Evolutionary conservation across 35 echinoderm and acorn worm species (phyloP), one percentile per base, ranked within the genome.

Genomic region (Anneissia japonica): DNA sequence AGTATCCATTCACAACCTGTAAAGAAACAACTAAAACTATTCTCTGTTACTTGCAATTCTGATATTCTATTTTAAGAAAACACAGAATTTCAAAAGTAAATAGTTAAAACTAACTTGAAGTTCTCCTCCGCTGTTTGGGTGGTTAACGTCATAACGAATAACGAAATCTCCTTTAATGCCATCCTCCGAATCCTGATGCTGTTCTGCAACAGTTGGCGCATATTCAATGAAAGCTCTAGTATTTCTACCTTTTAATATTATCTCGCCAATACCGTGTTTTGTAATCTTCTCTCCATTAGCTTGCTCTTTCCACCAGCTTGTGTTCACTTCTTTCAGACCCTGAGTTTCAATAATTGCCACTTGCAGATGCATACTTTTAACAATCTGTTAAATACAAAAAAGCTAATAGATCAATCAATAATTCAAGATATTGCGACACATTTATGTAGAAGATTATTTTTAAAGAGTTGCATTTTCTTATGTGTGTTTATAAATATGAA

Each of bases 41-140:
- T n/a, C n/a, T n/a, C n/a, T n/a, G n/a, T n/a, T n/a, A n/a, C n/a
- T n/a, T n/a, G n/a, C n/a, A n/a, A n/a, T n/a, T n/a, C n/a, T n/a
- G n/a, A n/a, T n/a, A n/a, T n/a, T n/a, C n/a, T n/a, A n/a, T n/a
- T n/a, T n/a, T n/a, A n/a, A n/a, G n/a, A n/a, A n/a, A n/a, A n/a
- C n/a, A n/a, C n/a, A n/a, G n/a, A n/a, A n/a, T n/a, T n/a, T n/a
- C n/a, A n/a, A n/a, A n/a, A n/a, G n/a, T n/a, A n/a, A n/a, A n/a
- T n/a, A n/a, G n/a, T n/a, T n/a, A n/a, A n/a, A 14, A 84, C 79
- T 73, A 76, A 97, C 94, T 88, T 97, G 84, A 3, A 97, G 81
- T 29, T 93, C n/a, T 11, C 95, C 95, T 31, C 91, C 95, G 34
- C 91, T 90, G 12, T 37, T 80, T 32, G 91, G 86, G 73, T 97